These are phyloP conservation scores for Mastacembelus armatus DNA, from an alignment of 2,797 vertebrate species.

Conservation along the genomic window DNA sequence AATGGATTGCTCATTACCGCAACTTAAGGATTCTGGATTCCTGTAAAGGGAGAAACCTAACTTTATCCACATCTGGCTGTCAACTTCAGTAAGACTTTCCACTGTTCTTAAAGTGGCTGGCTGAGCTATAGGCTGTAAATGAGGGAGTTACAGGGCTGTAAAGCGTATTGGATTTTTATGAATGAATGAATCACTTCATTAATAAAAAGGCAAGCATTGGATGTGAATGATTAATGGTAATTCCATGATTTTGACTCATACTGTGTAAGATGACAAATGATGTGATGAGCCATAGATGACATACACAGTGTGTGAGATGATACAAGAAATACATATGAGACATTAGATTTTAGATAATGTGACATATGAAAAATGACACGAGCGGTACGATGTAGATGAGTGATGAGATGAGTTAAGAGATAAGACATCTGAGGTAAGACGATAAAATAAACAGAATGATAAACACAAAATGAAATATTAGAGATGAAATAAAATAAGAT, in stretches of 20 bases:
- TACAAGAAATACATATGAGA: no score
- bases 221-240: neutral
- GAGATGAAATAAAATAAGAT: no score
- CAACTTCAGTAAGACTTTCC: constrained; percentile 34
- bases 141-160: constrained; percentile 11
- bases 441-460: no score
- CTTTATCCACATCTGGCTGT: constrained; percentile 46
- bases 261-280: neutral
- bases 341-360: neutral
- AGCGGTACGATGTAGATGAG: no score
- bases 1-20: constrained; percentile 72
- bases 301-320: no score
- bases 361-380: no score
- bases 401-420: no score
- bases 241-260: neutral
- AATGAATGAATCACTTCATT: constrained; percentile 18
- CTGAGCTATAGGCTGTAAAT: constrained; percentile 21
- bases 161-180: constrained; percentile 1
- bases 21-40: constrained; percentile 37
- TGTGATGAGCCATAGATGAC: neutral
- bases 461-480: neutral
- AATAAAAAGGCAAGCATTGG: constrained; percentile 1
- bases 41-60: constrained; percentile 44
- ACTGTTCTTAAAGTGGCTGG: constrained; percentile 7
- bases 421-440: no score